These are phyloP conservation scores for Syrphus vitripennis DNA, from an alignment of 2,888 invertebrate genomes.

Conservation along the genomic window DNA sequence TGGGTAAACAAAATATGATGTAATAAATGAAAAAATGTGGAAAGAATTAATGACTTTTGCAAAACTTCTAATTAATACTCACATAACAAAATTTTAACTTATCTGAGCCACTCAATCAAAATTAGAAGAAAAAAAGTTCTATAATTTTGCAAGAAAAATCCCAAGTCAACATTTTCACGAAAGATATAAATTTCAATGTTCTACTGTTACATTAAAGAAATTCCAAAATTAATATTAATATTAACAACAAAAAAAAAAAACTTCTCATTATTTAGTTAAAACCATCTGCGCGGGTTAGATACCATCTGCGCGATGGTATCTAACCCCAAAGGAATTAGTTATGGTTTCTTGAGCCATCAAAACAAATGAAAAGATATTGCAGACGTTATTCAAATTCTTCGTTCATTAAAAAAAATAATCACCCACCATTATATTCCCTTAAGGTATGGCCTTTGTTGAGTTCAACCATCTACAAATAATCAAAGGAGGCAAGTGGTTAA, in stretches of 20 bases:
- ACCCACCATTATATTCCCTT: neutral
- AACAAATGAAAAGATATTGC: neutral
- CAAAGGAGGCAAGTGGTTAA: neutral
- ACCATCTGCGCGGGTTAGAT: neutral
- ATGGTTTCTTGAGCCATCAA: too few relatives aligned
- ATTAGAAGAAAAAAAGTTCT: neutral
- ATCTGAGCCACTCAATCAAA: neutral
- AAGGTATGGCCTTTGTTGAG: neutral
- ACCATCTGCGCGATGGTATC: too few relatives aligned
- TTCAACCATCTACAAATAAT: constrained; percentile 2
- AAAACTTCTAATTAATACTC: neutral
- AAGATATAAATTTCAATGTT: neutral
- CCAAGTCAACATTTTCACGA: neutral
- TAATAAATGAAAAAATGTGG: neutral
- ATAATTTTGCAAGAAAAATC: neutral
- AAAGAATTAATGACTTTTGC: neutral
- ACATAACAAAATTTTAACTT: neutral
- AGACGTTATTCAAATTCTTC: neutral
- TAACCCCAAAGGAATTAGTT: neutral
- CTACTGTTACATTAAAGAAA: neutral
- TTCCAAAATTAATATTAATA: neutral
- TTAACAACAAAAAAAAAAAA: neutral
- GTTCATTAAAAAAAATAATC: neutral
- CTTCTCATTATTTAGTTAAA: neutral
- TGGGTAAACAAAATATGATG: neutral